Base-by-base conservation (phyloP, 2,113 vertebrate genomes). In the Tringa solitaria region DNA sequence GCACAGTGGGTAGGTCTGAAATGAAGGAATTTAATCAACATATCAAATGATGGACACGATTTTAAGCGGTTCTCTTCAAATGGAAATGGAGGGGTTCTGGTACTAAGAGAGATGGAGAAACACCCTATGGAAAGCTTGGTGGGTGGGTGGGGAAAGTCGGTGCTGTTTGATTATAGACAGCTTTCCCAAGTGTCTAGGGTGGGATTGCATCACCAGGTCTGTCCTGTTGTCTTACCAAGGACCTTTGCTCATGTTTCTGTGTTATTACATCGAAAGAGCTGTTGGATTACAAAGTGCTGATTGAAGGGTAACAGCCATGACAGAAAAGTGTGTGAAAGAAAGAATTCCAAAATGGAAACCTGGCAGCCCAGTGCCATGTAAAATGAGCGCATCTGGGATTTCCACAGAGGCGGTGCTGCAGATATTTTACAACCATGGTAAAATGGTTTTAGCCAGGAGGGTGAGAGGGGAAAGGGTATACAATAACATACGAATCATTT, bases 281-380 rank as follows among this genome's bases (percentile, higher is more conserved):
- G 87, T 64, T 93, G 57, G 64, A 72, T 92, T 90, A 33, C 85
- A 28, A 93, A 96, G 79, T 35, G 90, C 68, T 67, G 81, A 92
- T 86, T 63, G 78, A 85, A 77, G 64, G 72, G 24, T 23, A 74
- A 30, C 13, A 50, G 51, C 50, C 30, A 13, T 14, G 53, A 27
- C 74, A 69, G 61, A 41, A n/a, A 35, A 51, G 18, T 14, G 18
- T 14, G 53, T 85, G 61, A 16, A 67, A 76, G 32, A 11, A 19
- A 89, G 37, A 37, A 48, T 77, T 61, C 59, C 46, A 21, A 5
- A 37, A 35, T 79, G 59, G 39, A 81, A 46, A 17, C 30, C 18
- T 22, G 77, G 16, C 83, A 78, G 63, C 85, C 57, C 46, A 24
- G 41, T 85, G 59, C 64, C 73, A 22, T 35, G 60, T 39, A 56